Base-by-base conservation (phyloP, 2,888 invertebrate genomes). In the Salticus scenicus region DNA sequence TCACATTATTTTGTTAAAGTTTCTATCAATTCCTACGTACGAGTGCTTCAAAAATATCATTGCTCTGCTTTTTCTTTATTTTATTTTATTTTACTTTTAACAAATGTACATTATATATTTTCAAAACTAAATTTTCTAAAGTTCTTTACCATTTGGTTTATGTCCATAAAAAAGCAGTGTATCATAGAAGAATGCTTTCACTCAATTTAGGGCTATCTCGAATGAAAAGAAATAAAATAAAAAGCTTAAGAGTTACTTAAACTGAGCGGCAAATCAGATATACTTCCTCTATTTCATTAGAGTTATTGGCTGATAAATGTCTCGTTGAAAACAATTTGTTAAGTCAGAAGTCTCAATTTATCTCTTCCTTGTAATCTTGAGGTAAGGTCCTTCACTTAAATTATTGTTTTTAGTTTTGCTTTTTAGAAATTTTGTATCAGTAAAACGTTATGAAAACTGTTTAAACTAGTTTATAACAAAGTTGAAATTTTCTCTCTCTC, bases 231-330 rank as follows among this genome's bases (percentile, higher is more conserved):
- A 24, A 24, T 24, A 24, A 57, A 24, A 57, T 57, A 24, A 24
- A 57, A 24, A 20, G 4, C 24, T 57, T 57, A 57, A 57, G 57
- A 57, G 57, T 57, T 57, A 24, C 24, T 24, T 57, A 57, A 57
- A 8, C 17, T 47, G 24, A 1, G 20, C 24, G 2, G 4, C 24
- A 57, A 57, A 57, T 24, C 24, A 57, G 57, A 57, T 57, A 57
- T 57, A 57, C 57, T 57, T 57, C 24, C 57, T 57, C 57, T 57
- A 57, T 24, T 57, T 24, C 57, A 57, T 57, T 57, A 24, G 24
- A 57, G 24, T 57, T 57, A 57, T 57, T 57, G 24, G 24, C 24
- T 24, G 57, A 24, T 24, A 57, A 57, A 24, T 57, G 20, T 57
- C 57, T 57, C 17, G 24, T 57, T 24, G 47, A 47, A 47, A 47